phyloP scores from a whole-genome alignment of 2,797 vertebrate genomes.

The Takifugu ocellatus region DNA sequence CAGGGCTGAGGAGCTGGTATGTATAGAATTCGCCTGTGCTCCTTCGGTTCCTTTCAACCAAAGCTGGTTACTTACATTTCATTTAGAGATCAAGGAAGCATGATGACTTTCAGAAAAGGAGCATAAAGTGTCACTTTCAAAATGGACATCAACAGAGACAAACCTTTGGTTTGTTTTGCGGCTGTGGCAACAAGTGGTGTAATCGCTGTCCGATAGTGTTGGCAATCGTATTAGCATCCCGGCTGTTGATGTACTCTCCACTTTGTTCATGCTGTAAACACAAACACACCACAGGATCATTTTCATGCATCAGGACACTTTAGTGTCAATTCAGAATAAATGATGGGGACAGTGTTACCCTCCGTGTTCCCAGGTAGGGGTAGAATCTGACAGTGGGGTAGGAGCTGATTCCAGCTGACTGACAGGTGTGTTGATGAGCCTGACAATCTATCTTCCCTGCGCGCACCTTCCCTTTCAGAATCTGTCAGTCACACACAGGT shows the following conservation, averaged over 20 bases:
- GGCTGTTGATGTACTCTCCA: slow-evolving; percentile 86
- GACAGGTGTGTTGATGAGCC: slow-evolving; percentile 82
- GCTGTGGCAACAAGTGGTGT: slow-evolving; percentile 70
- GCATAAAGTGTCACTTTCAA: no score
- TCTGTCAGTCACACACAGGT: slow-evolving; percentile 57
- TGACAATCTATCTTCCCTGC: slow-evolving; percentile 97
- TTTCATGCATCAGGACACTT: neutral
- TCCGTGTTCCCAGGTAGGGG: slow-evolving; percentile 70
- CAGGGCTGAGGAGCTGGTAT: no score
- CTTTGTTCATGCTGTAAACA: slow-evolving; percentile 72
- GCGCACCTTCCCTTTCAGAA: slow-evolving; percentile 84
- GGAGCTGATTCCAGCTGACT: slow-evolving; percentile 84
- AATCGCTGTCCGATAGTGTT: slow-evolving; percentile 79
- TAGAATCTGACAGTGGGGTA: slow-evolving; percentile 92
- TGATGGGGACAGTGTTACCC: slow-evolving; percentile 68
- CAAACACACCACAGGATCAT: slow-evolving; percentile 2
- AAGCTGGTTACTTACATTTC: no score
- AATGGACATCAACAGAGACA: no score
- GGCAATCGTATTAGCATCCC: slow-evolving; percentile 82
- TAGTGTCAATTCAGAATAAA: neutral
- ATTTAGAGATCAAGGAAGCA: no score
- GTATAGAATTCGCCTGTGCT: no score
- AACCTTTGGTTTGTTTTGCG: slow-evolving; percentile 80
- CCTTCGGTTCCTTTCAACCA: no score
- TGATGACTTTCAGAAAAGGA: no score